These are phyloP conservation scores for Megaptera novaeangliae DNA, from an alignment of 2,113 vertebrate genomes.

Conservation along the genomic window DNA sequence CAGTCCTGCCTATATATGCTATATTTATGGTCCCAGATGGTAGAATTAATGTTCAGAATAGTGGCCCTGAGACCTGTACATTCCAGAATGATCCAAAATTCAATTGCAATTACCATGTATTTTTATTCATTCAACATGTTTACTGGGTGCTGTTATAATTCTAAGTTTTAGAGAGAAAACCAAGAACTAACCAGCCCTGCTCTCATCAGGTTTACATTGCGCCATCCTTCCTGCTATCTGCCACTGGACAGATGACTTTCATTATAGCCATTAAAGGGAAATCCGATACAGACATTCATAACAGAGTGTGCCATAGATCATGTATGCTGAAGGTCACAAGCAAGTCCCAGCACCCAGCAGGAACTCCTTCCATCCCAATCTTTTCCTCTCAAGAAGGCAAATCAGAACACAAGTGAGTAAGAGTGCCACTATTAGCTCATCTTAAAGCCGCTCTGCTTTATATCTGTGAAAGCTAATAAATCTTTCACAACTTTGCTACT, in stretches of 20 bases:
- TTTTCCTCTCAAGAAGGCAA: background rate
- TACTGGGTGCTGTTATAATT: background rate
- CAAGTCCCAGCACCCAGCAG: background rate
- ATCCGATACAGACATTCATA: background rate
- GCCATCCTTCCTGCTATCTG: background rate
- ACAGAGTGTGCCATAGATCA: no score
- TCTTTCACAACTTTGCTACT: background rate
- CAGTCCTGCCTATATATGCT: background rate
- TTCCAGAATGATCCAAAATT: background rate
- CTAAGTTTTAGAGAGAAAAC: background rate
- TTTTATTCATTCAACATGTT: background rate
- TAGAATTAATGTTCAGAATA: background rate
- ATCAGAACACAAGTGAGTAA: background rate
- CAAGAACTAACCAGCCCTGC: background rate
- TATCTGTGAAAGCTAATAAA: background rate
- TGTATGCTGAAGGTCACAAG: rapidly evolving
- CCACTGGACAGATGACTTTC: background rate
- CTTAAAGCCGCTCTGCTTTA: background rate
- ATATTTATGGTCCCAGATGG: background rate
- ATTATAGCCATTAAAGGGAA: background rate
- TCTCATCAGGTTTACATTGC: background rate
- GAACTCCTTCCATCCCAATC: background rate
- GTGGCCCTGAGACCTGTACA: background rate
- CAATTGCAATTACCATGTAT: background rate
- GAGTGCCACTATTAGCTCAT: background rate